Base-by-base conservation (phyloP, 2,888 invertebrate species). In the Andrena bucephala region DNA sequence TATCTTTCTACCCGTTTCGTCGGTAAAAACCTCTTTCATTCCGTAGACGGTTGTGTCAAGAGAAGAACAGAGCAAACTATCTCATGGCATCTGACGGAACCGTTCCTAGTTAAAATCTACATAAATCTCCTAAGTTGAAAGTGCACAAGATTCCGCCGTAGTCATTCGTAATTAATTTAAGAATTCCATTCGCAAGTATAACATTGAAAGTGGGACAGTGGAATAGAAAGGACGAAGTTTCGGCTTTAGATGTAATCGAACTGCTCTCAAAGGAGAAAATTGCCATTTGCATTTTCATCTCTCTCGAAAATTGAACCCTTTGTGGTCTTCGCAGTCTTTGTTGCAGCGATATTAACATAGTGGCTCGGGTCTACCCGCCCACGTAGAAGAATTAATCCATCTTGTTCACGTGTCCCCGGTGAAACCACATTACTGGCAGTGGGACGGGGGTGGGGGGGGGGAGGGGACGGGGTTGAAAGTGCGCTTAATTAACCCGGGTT, bases 271-370 rank as follows among this genome's bases (percentile, higher is more conserved):
- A n/a, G 36, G 16, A 13, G 36, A 20, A 20, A 29, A 66, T 66
- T 50, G 16, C 13, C 20, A 67, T 31, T 50, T 52, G 66, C 50
- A 67, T 50, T 52, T 67, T 67, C 52, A 52, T 54, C 29, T 67
- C 52, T 67, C 33, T 13, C 10, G 33, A 67, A 57, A 67, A 67
- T 67, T 33, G 29, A 52, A 31, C 20, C 10, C 52, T 52, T 54
- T 67, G 52, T 31, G 29, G 16, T 29, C 3, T 29, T 20, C 8
- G 31, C 31, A n/a, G 52, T 52, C 52, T 54, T 33, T 52, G 31
- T 33, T 16, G 50, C n/a, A 5, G 10, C 13, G 13, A 20, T 52
- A 52, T 52, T 20, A 31, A 67, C 31, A 42, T 42, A 8, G 24
- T n/a, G 24, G 42, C 10, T 36, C 10, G 13, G 24, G 48, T 66